Conservation (phyloP, 1,140 invertebrate genomes). For the Caenorhabditis latens region DNA sequence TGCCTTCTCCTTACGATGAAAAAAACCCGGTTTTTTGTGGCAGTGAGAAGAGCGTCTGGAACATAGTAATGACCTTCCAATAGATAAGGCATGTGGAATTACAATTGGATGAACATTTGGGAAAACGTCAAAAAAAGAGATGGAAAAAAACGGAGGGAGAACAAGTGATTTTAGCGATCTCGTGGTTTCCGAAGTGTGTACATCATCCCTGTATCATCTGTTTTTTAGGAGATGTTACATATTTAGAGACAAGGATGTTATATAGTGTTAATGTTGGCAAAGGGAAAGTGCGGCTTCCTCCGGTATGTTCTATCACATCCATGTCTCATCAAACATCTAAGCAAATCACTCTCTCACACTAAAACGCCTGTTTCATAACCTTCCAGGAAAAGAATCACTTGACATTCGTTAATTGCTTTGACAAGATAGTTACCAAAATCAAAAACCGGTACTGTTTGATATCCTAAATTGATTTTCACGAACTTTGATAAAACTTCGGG, state of each 20-base stretch:
- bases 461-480: slow-evolving; percentile 12
- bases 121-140: slow-evolving; percentile 36
- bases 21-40: slow-evolving; percentile 53
- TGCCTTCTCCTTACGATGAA: slow-evolving; percentile 41
- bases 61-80: slow-evolving; percentile 54
- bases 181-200: slow-evolving; percentile 40
- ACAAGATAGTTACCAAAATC: slow-evolving; percentile 32
- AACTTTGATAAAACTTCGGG: slow-evolving; percentile 21
- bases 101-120: slow-evolving; percentile 54
- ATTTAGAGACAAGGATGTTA: slow-evolving; percentile 26
- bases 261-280: slow-evolving; percentile 19
- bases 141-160: slow-evolving; percentile 29
- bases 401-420: slow-evolving; percentile 4
- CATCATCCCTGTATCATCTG: slow-evolving; percentile 39
- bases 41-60: slow-evolving; percentile 55
- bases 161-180: slow-evolving; percentile 46
- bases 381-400: slow-evolving; percentile 28
- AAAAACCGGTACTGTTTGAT: slow-evolving; percentile 25
- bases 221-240: slow-evolving; percentile 1
- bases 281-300: background rate
- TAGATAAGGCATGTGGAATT: slow-evolving; percentile 54
- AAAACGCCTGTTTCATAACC: slow-evolving; percentile 7
- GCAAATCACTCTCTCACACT: background rate
- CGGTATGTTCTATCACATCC: slow-evolving; percentile 31
- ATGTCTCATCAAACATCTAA: slow-evolving; percentile 15